Percentiles rank a stretch among this genome's conserved stretches.
These are phyloP conservation scores for Eucidaris tribuloides DNA, from an alignment of 35 echinoderm and acorn worm species.

Conservation along the genomic window DNA sequence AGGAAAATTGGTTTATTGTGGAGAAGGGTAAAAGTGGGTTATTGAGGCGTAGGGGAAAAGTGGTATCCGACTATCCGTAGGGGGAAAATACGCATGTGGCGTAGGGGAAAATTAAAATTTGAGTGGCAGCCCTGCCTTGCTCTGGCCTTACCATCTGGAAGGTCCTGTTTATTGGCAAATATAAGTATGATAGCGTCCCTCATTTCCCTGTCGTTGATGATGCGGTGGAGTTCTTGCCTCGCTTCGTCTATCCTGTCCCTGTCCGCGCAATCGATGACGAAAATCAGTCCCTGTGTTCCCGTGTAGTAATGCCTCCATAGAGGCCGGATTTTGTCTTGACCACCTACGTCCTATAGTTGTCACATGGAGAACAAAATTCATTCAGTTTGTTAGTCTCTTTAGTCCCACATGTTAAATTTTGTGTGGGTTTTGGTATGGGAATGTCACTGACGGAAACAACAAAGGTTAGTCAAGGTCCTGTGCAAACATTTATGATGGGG, in stretches of 20 bases:
- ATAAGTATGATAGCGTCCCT: conserved; percentile 96
- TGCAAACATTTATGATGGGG: neutral
- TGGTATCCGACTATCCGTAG: no score
- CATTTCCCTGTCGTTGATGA: conserved; percentile 99
- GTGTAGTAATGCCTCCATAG: conserved; percentile 99
- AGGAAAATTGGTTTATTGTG: no score
- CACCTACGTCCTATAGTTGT: conserved; percentile 85
- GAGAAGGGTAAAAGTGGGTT: no score
- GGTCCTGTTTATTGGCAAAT: conserved; percentile 99
- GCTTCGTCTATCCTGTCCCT: conserved; percentile 97
- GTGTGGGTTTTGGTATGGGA: neutral
- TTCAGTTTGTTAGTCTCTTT: neutral
- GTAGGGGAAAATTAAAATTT: no score
- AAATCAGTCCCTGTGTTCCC: conserved; percentile 98
- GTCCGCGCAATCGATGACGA: conserved; percentile 97
- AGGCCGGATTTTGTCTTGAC: conserved; percentile 97
- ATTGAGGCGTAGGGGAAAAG: no score
- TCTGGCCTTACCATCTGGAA: conserved; percentile 82
- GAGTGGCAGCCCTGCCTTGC: no score
- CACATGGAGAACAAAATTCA: neutral
- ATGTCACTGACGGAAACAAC: neutral
- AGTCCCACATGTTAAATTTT: no score
- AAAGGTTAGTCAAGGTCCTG: neutral
- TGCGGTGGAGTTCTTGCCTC: conserved; percentile 96
- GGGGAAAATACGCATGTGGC: no score